phyloP scores from a whole-genome alignment of 2,888 invertebrate species.

The Agapostemon virescens region DNA sequence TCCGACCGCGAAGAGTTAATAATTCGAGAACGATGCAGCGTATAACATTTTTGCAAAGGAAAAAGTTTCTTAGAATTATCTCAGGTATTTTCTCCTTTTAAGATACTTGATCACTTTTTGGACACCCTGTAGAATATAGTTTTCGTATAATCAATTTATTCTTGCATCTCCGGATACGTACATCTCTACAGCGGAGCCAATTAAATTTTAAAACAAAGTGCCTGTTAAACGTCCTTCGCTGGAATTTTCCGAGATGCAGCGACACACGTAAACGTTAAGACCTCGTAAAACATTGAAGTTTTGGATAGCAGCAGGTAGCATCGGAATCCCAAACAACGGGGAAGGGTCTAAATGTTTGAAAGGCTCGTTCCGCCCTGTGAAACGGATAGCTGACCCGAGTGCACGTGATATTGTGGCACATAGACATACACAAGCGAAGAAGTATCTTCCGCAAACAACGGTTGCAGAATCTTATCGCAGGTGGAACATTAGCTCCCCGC shows the following conservation, averaged over 20 bases:
- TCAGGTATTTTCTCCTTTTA: too few species aligned
- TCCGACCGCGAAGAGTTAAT: too few species aligned
- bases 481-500: background rate
- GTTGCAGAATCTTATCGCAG: conserved; percentile 15
- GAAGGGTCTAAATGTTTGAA: conserved; percentile 57
- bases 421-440: background rate
- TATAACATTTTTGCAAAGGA: too few species aligned
- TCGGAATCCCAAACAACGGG: conserved; percentile 38
- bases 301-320: conserved; percentile 34
- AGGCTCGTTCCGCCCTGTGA: background rate
- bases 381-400: conserved; percentile 47
- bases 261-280: conserved; percentile 36
- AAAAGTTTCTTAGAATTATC: too few species aligned
- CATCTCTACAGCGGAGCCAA: background rate
- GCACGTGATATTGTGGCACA: conserved; percentile 44
- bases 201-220: conserved; percentile 16
- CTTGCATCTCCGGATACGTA: background rate
- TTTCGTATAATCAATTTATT: background rate
- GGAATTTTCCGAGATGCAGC: conserved; percentile 19
- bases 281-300: conserved; percentile 59
- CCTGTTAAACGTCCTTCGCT: conserved; percentile 27
- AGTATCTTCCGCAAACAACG: conserved; percentile 10
- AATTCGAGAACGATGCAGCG: too few species aligned
- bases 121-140: too few species aligned
- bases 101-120: too few species aligned